A percentile compares a stretch with the other conserved stretches of the same genome.
Evolutionary conservation across 2,797 vertebrate genomes (phyloP).

Genomic region (Florisuga fusca): DNA sequence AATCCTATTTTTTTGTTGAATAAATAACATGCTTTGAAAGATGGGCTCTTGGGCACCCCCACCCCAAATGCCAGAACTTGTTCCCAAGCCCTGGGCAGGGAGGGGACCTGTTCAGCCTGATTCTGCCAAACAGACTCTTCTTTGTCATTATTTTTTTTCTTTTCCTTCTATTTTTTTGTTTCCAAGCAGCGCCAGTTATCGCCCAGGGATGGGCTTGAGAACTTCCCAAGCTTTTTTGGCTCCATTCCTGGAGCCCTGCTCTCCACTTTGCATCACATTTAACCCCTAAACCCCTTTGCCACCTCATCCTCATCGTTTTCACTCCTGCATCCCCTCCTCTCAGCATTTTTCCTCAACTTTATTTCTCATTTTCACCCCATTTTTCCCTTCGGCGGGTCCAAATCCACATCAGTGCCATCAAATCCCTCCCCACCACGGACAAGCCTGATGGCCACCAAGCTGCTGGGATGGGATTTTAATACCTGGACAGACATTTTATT

Average conservation of each 20-base stretch:
- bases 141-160: not conserved
- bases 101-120: not conserved
- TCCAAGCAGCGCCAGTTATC: not conserved
- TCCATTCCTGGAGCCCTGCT: not conserved
- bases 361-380: not conserved
- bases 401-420: not conserved
- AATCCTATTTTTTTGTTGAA: not conserved
- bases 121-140: not conserved
- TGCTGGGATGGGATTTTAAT: not conserved
- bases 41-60: accelerated
- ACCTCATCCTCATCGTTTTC: not conserved
- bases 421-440: not conserved
- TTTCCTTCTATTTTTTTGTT: not conserved
- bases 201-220: not conserved
- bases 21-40: not conserved
- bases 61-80: not conserved
- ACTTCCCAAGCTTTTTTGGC: not conserved
- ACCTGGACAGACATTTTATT: not conserved
- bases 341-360: not conserved
- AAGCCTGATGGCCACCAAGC: not conserved
- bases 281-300: not conserved
- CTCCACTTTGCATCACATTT: not conserved
- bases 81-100: not conserved
- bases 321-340: not conserved
- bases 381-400: not conserved